Evolutionary conservation across 2,113 vertebrate genomes (phyloP), one percentile per base, ranked within the genome.

Genomic region (Peucedramus taeniatus): DNA sequence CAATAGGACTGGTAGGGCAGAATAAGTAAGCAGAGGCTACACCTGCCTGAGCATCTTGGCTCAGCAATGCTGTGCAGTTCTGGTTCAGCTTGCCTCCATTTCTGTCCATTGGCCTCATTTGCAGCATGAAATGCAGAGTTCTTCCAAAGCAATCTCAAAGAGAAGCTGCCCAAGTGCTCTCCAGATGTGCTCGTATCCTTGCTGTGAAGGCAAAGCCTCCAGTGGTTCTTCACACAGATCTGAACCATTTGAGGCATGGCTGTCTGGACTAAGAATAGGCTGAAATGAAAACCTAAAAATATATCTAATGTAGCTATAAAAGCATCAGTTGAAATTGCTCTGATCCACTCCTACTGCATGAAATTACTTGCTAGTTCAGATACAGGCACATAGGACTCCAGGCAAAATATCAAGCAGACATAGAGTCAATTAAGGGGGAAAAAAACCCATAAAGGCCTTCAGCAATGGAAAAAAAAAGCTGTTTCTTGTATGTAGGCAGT

Each of bases 341-440:
- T 79, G 42, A 71, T 82, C 60, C 39, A 39, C 30, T 75, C 26
- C 15, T 85, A 54, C 61, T 4, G 3, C 47, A 26, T 50, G 61
- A 71, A 84, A 50, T 79, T 78, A 47, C 51, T 71, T 85, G 56
- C 39, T 54, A n/a, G 20, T 27, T n/a, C 63, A 59, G 64, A n/a
- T 78, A 30, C 14, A 68, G 47, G 23, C 61, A 71, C 15, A 21
- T 2, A 28, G 30, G 17, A 66, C 42, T 93, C 27, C 69, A 70
- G 54, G 77, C 54, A 77, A 83, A 91, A 64, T n/a, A 74, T 15
- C 53, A 77, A 76, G 54, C 71, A 83, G 65, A 56, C 9, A 31
- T 3, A 37, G 1, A 80, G 13, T n/a, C 28, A 59, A 9, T 45
- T 40, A 33, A 11, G 10, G 11, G 1, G 0, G 6, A 6, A 28